These are phyloP conservation scores for Lasioglossum zephyrum DNA, from an alignment of 2,888 invertebrate genomes.

Conservation along the genomic window DNA sequence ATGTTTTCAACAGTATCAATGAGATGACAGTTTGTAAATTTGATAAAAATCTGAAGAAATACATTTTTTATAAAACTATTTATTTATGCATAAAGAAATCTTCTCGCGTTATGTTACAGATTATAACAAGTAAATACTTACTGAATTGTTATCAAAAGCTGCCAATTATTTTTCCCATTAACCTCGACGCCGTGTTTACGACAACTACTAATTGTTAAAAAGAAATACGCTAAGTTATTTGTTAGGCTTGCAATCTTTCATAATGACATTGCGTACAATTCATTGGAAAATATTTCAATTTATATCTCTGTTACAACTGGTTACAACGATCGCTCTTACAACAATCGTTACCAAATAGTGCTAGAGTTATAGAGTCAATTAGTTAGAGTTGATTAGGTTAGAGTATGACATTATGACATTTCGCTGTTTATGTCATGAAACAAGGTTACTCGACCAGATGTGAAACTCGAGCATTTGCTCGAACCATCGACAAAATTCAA, in stretches of 20 bases:
- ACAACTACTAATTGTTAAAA: not conserved
- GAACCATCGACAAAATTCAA: too few relatives aligned
- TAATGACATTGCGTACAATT: constrained; percentile 4
- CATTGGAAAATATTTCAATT: constrained; percentile 4
- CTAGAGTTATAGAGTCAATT: not conserved
- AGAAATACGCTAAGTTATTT: not conserved
- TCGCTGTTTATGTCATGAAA: constrained; percentile 7
- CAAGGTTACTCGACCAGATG: not conserved
- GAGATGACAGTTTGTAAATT: not conserved
- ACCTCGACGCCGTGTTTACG: not conserved
- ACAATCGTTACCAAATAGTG: not conserved
- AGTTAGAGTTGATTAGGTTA: too few relatives aligned
- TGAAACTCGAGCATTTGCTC: too few relatives aligned
- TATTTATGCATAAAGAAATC: not conserved
- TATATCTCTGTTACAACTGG: not conserved
- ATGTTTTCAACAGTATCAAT: not conserved
- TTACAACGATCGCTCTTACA: not conserved
- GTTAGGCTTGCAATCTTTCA: constrained; percentile 16
- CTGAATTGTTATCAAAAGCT: constrained; percentile 18
- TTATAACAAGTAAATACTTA: constrained; percentile 18
- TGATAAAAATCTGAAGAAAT: not conserved
- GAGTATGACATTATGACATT: not conserved
- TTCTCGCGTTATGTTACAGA: not conserved
- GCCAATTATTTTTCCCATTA: constrained; percentile 16
- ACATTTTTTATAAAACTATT: not conserved